Evolutionary conservation across 2,888 invertebrate species (phyloP).

Genomic region (Tetragnatha montana): DNA sequence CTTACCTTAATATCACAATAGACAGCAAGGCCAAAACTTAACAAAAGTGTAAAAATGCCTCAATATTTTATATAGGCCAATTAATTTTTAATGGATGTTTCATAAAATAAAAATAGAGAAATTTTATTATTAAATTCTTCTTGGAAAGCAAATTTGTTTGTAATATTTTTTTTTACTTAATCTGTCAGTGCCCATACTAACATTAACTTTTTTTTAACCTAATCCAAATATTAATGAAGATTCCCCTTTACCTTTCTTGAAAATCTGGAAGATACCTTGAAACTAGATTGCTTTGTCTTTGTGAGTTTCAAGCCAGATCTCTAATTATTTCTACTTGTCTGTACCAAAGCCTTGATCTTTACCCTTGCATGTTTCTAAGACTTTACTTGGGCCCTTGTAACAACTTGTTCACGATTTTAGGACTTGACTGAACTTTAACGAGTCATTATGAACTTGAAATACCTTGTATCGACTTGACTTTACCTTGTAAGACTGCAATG

Average conservation of each 20-base stretch:
- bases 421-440: slow-evolving; percentile 37
- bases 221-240: neutral
- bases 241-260: neutral
- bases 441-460: slow-evolving; percentile 25
- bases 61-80: neutral
- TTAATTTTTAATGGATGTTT: neutral
- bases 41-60: too few species aligned
- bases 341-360: neutral
- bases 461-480: slow-evolving; percentile 37
- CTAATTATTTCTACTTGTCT: neutral
- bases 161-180: neutral
- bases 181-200: neutral
- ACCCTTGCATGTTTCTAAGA: neutral
- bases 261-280: neutral
- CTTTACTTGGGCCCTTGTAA: slow-evolving; percentile 42
- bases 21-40: too few species aligned
- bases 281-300: neutral
- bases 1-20: too few species aligned
- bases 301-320: neutral
- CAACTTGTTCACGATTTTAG: neutral
- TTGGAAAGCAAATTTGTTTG: neutral
- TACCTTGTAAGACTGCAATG: slow-evolving; percentile 44
- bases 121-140: neutral
- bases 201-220: neutral
- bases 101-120: neutral